Percentiles rank a stretch among this genome's conserved stretches.
These are phyloP conservation scores for Sinelater perroti DNA, from an alignment of 2,888 invertebrate species.

Conservation along the genomic window DNA sequence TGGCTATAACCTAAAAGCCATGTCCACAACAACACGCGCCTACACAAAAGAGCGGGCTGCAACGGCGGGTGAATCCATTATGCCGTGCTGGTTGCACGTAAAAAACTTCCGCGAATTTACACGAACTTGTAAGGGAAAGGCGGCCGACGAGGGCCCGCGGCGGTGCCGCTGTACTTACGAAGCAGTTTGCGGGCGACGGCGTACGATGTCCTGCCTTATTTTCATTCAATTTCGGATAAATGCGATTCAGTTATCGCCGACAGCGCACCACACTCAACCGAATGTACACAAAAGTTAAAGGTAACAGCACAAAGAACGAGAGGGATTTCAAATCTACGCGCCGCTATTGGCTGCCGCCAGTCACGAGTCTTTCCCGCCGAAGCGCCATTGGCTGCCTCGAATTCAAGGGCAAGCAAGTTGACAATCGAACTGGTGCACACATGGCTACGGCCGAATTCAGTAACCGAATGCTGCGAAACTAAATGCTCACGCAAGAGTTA, in stretches of 20 bases:
- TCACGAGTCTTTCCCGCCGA: constrained; percentile 60
- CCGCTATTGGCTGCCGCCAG: constrained; percentile 53
- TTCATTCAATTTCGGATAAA: constrained; percentile 74
- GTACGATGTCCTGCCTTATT: constrained; percentile 73
- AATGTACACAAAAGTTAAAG: constrained; percentile 61
- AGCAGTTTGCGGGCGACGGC: constrained; percentile 72
- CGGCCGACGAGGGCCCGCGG: constrained; percentile 46
- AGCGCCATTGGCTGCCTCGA: constrained; percentile 51
- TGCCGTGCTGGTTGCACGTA: constrained; percentile 38
- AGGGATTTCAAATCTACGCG: constrained; percentile 61
- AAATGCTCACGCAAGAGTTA: constrained; percentile 11
- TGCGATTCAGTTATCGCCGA: constrained; percentile 55
- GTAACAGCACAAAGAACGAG: constrained; percentile 57
- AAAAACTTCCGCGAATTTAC: constrained; percentile 45
- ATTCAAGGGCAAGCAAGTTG: constrained; percentile 21
- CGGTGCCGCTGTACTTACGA: constrained; percentile 66
- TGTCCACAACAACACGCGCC: constrained; percentile 48
- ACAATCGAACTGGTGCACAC: constrained; percentile 47
- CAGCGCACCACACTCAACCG: constrained; percentile 61
- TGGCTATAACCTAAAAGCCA: constrained; percentile 33
- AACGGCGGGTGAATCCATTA: constrained; percentile 59
- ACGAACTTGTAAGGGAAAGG: constrained; percentile 57
- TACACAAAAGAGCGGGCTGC: constrained; percentile 60
- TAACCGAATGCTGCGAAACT: constrained; percentile 52
- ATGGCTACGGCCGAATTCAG: constrained; percentile 48